Evolutionary conservation across 2,797 vertebrate species (phyloP).

Genomic region (Margarornis squamiger): DNA sequence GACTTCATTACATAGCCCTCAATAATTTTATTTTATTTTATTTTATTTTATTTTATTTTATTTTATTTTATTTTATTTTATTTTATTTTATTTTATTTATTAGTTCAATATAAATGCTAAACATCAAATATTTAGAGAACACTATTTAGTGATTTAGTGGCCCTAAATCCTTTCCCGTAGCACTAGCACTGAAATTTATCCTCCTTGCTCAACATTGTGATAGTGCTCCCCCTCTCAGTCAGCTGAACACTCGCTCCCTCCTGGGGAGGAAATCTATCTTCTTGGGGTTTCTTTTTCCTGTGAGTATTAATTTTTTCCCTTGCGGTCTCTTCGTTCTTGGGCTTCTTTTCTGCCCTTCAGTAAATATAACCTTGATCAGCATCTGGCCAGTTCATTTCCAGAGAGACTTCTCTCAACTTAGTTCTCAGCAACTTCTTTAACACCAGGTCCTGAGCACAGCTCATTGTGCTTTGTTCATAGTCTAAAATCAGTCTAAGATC

Average conservation of each 20-base stretch:
- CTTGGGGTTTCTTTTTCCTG: background rate
- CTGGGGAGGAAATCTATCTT: background rate
- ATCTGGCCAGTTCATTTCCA: background rate
- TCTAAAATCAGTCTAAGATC: background rate
- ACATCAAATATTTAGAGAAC: background rate
- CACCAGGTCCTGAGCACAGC: background rate
- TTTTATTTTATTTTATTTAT: background rate
- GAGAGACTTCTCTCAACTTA: background rate
- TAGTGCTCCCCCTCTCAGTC: background rate
- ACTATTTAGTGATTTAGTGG: background rate
- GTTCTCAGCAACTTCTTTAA: background rate
- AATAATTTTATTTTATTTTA: background rate
- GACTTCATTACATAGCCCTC: background rate
- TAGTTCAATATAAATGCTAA: background rate
- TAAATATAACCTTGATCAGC: background rate
- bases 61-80: background rate
- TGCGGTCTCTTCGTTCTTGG: background rate
- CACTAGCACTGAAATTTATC: background rate
- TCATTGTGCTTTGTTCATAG: background rate
- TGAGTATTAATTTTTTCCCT: background rate
- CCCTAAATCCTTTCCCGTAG: background rate
- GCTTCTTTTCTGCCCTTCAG: background rate
- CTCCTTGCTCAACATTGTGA: background rate
- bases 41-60: background rate
- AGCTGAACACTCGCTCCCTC: background rate